Conservation (phyloP, 2,797 vertebrate genomes). For the Thamnophis elegans region DNA sequence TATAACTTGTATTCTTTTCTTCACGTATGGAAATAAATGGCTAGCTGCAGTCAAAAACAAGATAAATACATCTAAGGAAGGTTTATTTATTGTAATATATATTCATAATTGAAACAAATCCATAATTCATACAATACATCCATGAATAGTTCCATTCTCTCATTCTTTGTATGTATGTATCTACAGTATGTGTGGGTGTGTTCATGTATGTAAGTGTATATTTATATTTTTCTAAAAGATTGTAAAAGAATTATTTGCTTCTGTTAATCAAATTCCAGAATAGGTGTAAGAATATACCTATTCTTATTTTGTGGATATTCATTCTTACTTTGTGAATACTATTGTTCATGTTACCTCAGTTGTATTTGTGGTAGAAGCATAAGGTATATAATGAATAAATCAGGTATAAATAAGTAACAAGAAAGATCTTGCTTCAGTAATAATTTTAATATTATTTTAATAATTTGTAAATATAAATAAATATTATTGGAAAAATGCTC, state of each 20-base stretch:
- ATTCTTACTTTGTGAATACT: neutral
- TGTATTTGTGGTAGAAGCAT: neutral
- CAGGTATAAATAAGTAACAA: neutral
- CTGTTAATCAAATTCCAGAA: neutral
- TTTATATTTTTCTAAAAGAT: neutral
- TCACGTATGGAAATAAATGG: slow-evolving; percentile 93
- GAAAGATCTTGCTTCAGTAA: neutral
- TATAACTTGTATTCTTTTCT: slow-evolving; percentile 95
- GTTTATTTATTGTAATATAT: neutral
- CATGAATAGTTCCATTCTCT: neutral
- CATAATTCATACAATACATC: neutral
- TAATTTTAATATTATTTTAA: neutral
- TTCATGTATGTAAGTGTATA: neutral
- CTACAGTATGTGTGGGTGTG: neutral
- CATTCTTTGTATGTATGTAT: neutral
- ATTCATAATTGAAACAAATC: neutral
- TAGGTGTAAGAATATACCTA: neutral
- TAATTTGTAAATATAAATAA: neutral
- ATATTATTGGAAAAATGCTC: neutral
- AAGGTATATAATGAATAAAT: neutral
- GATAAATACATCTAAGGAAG: slow-evolving; percentile 3
- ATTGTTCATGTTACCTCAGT: neutral
- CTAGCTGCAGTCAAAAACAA: slow-evolving; percentile 75
- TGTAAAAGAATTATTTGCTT: neutral
- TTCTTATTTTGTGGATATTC: neutral